Evolutionary conservation across 2,797 vertebrate genomes (phyloP).

Genomic region (Erethizon dorsatum): DNA sequence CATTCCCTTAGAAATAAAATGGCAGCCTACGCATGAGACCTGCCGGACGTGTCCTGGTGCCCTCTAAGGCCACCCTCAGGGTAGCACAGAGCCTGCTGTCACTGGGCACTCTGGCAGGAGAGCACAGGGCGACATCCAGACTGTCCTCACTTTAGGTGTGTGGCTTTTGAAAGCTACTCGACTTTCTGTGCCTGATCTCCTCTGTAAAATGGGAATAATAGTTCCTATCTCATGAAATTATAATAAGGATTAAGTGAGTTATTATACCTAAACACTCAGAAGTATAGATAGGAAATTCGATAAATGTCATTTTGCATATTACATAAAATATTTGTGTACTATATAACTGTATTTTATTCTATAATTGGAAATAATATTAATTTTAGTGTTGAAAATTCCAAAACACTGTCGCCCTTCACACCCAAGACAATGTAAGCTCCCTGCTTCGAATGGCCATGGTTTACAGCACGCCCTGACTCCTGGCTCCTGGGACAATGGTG

Average conservation of each 20-base stretch:
- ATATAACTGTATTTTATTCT: background rate
- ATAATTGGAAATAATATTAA: background rate
- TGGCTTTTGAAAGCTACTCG: background rate
- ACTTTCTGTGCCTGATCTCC: background rate
- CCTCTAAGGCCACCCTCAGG: background rate
- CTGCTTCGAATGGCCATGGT: background rate
- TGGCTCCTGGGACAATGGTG: background rate
- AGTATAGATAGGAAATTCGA: background rate
- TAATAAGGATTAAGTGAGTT: background rate
- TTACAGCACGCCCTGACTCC: background rate
- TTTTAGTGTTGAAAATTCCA: constrained; percentile 40
- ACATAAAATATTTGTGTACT: constrained; percentile 3
- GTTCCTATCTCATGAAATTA: background rate
- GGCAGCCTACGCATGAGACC: background rate
- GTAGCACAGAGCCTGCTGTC: background rate
- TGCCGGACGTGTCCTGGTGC: background rate
- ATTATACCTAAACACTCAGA: background rate
- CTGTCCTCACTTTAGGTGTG: background rate
- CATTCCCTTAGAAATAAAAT: constrained; percentile 29
- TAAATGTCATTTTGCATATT: background rate
- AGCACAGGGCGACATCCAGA: background rate
- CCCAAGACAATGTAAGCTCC: background rate
- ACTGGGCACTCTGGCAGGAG: background rate
- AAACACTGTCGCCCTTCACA: background rate
- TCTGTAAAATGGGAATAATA: background rate